These are phyloP conservation scores for Sarcophaga bullata DNA, from an alignment of 1,140 invertebrate genomes.

Conservation along the genomic window DNA sequence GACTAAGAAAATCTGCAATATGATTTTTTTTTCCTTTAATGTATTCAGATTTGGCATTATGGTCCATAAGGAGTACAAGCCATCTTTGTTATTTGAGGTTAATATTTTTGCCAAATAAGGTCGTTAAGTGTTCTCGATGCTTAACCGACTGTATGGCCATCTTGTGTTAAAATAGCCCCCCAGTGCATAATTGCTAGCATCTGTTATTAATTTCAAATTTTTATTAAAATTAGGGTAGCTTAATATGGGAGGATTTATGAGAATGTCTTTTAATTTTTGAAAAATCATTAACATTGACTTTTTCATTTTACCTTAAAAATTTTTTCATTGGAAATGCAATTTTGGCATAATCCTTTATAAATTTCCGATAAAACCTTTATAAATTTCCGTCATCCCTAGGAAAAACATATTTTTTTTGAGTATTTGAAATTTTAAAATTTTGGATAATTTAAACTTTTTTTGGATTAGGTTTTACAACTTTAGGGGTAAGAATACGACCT, in stretches of 20 bases:
- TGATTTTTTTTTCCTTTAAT: slow-evolving; percentile 40
- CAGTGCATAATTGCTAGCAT: slow-evolving; percentile 43
- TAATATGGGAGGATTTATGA: slow-evolving; percentile 26
- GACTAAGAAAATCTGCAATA: slow-evolving; percentile 19
- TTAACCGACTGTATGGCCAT: slow-evolving; percentile 55
- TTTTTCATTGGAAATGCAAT: not conserved
- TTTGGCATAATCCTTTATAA: not conserved
- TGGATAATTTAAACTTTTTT: too few species aligned
- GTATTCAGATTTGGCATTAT: slow-evolving; percentile 35
- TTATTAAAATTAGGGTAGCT: slow-evolving; percentile 3
- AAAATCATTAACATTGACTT: slow-evolving; percentile 43
- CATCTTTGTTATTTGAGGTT: slow-evolving; percentile 41
- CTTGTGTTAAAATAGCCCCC: slow-evolving; percentile 49
- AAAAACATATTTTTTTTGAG: too few species aligned
- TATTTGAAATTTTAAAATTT: too few species aligned
- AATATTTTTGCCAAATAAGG: slow-evolving; percentile 54
- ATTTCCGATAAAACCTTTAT: slow-evolving; percentile 32
- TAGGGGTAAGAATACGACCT: too few species aligned
- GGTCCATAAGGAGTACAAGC: slow-evolving; percentile 33
- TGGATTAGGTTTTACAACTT: too few species aligned
- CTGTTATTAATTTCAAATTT: not conserved
- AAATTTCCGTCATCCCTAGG: slow-evolving; percentile 16
- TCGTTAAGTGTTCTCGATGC: slow-evolving; percentile 60
- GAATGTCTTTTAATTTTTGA: slow-evolving; percentile 43
- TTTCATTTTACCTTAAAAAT: too few species aligned